phyloP scores from a whole-genome alignment of 2,888 invertebrate genomes.

The Amiota minor region DNA sequence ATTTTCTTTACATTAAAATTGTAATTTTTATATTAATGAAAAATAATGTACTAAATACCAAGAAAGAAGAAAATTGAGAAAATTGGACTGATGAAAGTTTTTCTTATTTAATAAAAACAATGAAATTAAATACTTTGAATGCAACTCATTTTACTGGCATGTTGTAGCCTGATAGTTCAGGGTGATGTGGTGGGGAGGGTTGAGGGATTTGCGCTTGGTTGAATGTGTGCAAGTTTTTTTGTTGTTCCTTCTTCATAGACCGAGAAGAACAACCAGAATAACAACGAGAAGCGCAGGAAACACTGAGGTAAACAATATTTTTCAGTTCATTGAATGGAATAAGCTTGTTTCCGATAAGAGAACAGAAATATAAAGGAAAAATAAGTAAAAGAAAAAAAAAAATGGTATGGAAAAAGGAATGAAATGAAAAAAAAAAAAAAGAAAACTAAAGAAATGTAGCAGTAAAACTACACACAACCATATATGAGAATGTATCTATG shows the following conservation, averaged over 20 bases:
- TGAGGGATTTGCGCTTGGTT: too few species aligned
- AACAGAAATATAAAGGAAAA: constrained; percentile 39
- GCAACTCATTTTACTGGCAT: too few species aligned
- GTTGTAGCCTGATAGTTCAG: too few species aligned
- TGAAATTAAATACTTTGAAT: too few species aligned
- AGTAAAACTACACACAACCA: constrained; percentile 24
- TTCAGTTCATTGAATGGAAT: constrained; percentile 72
- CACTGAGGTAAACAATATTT: constrained; percentile 71
- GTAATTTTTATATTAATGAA: too few species aligned
- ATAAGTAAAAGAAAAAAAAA: constrained; percentile 30
- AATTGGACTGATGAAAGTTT: too few species aligned
- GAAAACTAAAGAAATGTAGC: constrained; percentile 8
- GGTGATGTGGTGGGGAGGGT: too few species aligned
- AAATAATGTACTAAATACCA: too few species aligned
- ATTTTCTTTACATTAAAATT: too few species aligned
- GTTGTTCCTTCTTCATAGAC: background rate
- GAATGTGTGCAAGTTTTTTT: too few species aligned
- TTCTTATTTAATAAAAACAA: too few species aligned
- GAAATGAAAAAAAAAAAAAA: constrained; percentile 13
- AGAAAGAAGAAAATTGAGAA: too few species aligned
- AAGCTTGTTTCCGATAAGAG: constrained; percentile 70
- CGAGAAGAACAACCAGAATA: constrained; percentile 8
- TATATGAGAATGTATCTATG: constrained; percentile 6
- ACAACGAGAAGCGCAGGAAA: constrained; percentile 47
- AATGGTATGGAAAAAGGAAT: constrained; percentile 19